These are phyloP conservation scores for Ictidomys tridecemlineatus DNA, from an alignment of 2,113 vertebrate species.

Conservation along the genomic window DNA sequence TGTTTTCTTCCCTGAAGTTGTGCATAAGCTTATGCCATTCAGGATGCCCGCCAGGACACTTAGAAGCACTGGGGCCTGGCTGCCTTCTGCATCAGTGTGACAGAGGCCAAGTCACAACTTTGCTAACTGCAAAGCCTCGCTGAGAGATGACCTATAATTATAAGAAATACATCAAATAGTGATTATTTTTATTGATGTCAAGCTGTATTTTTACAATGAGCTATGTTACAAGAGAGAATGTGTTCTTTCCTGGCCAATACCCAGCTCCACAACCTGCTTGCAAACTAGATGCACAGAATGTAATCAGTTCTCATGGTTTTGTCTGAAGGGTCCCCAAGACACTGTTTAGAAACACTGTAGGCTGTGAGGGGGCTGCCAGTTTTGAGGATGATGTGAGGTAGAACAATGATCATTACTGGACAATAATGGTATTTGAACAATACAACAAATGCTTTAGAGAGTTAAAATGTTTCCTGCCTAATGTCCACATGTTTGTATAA, in stretches of 20 bases:
- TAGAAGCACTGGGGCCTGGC: not conserved
- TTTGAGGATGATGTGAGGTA: conserved; percentile 28
- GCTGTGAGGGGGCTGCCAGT: conserved; percentile 39
- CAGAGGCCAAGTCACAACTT: conserved; percentile 69
- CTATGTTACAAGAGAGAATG: conserved; percentile 15
- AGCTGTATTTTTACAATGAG: conserved; percentile 68
- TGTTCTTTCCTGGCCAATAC: conserved; percentile 60
- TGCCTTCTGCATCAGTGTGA: not conserved
- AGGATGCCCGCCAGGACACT: conserved; percentile 66
- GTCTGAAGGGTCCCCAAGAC: not conserved
- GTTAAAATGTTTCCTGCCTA: conserved; percentile 66
- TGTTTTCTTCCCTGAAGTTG: conserved; percentile 80
- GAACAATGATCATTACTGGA: conserved; percentile 45
- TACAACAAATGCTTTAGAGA: conserved; percentile 53
- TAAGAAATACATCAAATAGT: conserved; percentile 77
- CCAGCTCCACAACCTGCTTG: conserved; percentile 64
- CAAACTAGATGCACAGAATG: conserved; percentile 34
- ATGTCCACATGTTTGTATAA: conserved; percentile 28
- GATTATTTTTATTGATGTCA: conserved; percentile 81
- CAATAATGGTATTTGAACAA: conserved; percentile 60
- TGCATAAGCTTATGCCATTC: conserved; percentile 65
- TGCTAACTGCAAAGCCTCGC: conserved; percentile 7
- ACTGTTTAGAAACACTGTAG: conserved; percentile 71
- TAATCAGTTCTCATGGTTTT: conserved; percentile 32
- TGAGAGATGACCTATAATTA: conserved; percentile 74